Evolutionary conservation across 2,888 invertebrate genomes (phyloP).

Genomic region (Diarsia brunnea): DNA sequence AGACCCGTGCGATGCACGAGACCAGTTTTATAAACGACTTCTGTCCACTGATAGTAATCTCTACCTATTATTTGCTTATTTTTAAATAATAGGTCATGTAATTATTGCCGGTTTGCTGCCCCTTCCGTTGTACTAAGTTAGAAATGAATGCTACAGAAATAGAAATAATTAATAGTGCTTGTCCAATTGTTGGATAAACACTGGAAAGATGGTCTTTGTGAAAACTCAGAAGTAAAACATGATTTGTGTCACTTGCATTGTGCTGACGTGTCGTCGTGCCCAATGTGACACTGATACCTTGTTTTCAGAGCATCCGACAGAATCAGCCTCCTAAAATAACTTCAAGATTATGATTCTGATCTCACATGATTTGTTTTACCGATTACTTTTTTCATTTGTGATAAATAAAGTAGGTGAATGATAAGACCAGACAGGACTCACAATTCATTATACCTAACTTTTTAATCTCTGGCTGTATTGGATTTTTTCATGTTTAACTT

Average conservation of each 20-base stretch:
- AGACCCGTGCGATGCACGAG: slow-evolving; percentile 78
- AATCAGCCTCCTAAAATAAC: slow-evolving; percentile 44
- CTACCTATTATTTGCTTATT: slow-evolving; percentile 13
- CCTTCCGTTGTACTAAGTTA: slow-evolving; percentile 24
- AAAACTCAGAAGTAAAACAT: not conserved
- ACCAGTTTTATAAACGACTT: slow-evolving; percentile 66
- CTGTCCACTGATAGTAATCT: slow-evolving; percentile 24
- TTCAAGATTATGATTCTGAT: slow-evolving; percentile 30
- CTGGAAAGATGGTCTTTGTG: not conserved
- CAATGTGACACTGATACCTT: slow-evolving; percentile 23
- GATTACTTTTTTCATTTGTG: slow-evolving; percentile 8
- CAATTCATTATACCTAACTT: slow-evolving; percentile 44
- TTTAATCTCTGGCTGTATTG: slow-evolving; percentile 26
- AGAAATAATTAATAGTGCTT: slow-evolving; percentile 31
- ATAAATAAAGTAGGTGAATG: slow-evolving; percentile 34
- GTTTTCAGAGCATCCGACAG: slow-evolving; percentile 20
- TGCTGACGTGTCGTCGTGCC: slow-evolving; percentile 3
- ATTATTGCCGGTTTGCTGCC: slow-evolving; percentile 20
- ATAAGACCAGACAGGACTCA: slow-evolving; percentile 18
- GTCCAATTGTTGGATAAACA: slow-evolving; percentile 14
- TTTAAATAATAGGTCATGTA: slow-evolving; percentile 37
- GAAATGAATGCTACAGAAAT: slow-evolving; percentile 16
- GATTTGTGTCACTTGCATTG: not conserved
- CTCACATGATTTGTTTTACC: slow-evolving; percentile 1
- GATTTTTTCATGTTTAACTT: slow-evolving; percentile 38